Evolutionary conservation across 2,113 vertebrate species (phyloP).

Genomic region (Gobio gobio): DNA sequence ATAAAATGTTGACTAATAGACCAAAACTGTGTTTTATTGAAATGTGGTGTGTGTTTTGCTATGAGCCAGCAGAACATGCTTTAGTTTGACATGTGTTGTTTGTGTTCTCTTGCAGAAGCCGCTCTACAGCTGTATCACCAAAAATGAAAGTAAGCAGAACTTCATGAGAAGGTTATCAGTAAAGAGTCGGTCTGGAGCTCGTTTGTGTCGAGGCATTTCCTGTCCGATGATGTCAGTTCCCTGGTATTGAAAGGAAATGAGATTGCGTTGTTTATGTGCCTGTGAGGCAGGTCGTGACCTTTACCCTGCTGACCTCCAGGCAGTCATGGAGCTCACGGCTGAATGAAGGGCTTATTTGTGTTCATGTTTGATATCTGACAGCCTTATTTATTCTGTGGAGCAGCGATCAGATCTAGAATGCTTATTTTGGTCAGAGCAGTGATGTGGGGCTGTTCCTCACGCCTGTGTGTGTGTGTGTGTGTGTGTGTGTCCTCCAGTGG

Average conservation of each 20-base stretch:
- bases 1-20: too few relatives aligned
- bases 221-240: background rate
- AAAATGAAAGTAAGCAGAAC: conserved; percentile 96
- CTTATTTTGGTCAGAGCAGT: too few relatives aligned
- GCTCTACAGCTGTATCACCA: conserved; percentile 97
- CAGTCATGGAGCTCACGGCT: conserved; percentile 38
- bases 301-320: conserved; percentile 27
- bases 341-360: conserved; percentile 56
- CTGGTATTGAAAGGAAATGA: conserved; percentile 36
- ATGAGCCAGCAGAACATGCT: too few relatives aligned
- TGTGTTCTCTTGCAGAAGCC: conserved; percentile 85
- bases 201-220: background rate
- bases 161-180: background rate
- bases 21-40: too few relatives aligned
- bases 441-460: background rate
- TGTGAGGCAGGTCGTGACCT: conserved; percentile 52
- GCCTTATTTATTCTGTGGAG: background rate
- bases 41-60: too few relatives aligned
- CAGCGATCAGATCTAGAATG: background rate
- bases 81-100: background rate
- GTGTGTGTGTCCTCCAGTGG: conserved; percentile 80
- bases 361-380: conserved; percentile 23
- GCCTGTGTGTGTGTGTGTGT: conserved; percentile 17
- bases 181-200: background rate
- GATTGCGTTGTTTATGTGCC: conserved; percentile 49